phyloP scores from a whole-genome alignment of 2,113 vertebrate species.

The Phodopus roborovskii region DNA sequence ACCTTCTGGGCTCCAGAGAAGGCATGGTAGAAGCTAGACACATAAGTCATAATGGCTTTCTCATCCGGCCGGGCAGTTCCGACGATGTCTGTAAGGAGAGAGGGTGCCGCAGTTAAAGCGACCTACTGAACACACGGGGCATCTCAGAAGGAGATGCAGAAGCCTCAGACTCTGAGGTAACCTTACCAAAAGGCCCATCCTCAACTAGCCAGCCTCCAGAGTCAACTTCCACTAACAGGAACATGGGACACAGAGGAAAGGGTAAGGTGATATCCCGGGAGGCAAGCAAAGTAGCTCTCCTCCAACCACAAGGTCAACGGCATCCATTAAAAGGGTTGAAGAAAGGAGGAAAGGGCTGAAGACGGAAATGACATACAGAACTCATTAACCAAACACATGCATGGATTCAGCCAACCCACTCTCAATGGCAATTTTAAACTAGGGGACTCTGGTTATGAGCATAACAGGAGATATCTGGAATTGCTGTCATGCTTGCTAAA shows the following conservation, averaged over 20 bases:
- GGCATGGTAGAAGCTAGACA: slow-evolving; percentile 99
- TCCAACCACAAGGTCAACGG: neutral
- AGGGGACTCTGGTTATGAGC: neutral
- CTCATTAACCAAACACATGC: fast-evolving
- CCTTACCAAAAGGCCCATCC: neutral
- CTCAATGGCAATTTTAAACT: neutral
- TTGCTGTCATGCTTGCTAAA: neutral
- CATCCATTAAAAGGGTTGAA: neutral
- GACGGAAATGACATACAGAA: neutral
- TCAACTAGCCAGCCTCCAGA: neutral
- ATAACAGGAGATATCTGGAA: neutral
- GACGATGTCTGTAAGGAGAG: slow-evolving; percentile 95
- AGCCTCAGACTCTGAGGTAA: neutral
- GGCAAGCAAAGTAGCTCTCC: neutral
- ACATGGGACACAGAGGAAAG: fast-evolving
- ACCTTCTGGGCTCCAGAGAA: slow-evolving; percentile 99
- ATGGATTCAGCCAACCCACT: neutral
- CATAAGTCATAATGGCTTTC: slow-evolving; percentile 99
- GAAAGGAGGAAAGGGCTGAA: neutral
- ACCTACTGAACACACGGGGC: slow-evolving; percentile 32
- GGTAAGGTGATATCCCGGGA: neutral
- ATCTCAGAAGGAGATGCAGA: neutral
- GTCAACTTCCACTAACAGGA: neutral
- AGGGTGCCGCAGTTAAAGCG: slow-evolving; percentile 82
- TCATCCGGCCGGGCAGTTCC: slow-evolving; percentile 99